These are phyloP conservation scores for Datnioides undecimradiatus DNA, from an alignment of 2,113 vertebrate species.

Conservation along the genomic window DNA sequence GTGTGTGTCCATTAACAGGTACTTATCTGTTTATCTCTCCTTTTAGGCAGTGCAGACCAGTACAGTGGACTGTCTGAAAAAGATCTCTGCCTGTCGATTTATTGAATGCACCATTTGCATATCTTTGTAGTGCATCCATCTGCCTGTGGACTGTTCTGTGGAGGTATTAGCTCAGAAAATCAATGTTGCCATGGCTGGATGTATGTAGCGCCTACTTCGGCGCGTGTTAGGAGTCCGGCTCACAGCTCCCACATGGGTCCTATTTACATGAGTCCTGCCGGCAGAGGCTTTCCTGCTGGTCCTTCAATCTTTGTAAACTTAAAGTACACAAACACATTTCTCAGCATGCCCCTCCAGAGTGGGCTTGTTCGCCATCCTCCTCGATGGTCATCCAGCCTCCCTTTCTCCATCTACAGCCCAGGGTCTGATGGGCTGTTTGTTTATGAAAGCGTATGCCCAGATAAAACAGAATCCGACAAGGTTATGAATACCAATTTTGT, in stretches of 20 bases:
- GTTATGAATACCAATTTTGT: conserved; percentile 86
- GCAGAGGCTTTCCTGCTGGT: conserved; percentile 54
- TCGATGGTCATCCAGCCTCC: conserved; percentile 64
- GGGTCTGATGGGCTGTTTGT: conserved; percentile 76
- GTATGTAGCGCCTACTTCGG: conserved; percentile 77
- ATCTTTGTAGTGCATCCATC: conserved; percentile 87
- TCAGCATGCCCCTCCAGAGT: conserved; percentile 54
- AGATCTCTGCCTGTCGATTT: conserved; percentile 84
- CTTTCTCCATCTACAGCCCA: conserved; percentile 61
- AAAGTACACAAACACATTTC: conserved; percentile 70
- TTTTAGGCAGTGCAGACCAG: conserved; percentile 80
- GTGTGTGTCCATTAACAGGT: conserved; percentile 83
- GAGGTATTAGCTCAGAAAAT: conserved; percentile 86
- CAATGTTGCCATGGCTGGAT: conserved; percentile 81
- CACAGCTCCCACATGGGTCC: conserved; percentile 67
- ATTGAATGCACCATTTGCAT: conserved; percentile 86
- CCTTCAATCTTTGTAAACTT: conserved; percentile 71
- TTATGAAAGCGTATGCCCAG: conserved; percentile 80
- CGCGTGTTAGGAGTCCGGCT: conserved; percentile 73
- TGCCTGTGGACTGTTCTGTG: conserved; percentile 83
- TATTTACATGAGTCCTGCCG: conserved; percentile 73
- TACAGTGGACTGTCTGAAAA: conserved; percentile 83
- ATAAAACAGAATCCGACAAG: conserved; percentile 86
- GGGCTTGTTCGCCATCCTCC: conserved; percentile 56
- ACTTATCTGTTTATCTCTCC: conserved; percentile 85